A percentile compares a stretch with the other conserved stretches of the same genome.
Conservation (phyloP, 1,140 invertebrate genomes). For the Sarcophaga bullata region DNA sequence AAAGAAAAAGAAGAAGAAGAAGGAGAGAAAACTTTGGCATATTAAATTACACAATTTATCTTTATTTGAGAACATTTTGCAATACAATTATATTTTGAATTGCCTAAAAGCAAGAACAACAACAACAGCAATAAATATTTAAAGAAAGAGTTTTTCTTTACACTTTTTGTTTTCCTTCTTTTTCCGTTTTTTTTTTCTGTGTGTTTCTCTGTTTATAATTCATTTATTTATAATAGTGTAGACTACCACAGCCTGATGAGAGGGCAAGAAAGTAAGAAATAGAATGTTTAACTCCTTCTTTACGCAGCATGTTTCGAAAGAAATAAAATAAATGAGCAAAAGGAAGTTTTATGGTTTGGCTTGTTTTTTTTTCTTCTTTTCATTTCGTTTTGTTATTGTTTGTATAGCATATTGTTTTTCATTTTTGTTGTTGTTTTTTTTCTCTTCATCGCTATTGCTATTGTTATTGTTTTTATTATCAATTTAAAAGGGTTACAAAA, state of each 20-base stretch:
- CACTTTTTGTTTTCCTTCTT: background rate
- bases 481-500: slow-evolving; percentile 28
- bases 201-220: slow-evolving; percentile 14
- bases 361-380: too few relatives aligned
- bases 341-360: slow-evolving; percentile 18
- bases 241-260: background rate
- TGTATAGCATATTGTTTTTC: background rate
- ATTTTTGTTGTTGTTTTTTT: background rate
- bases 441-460: too few relatives aligned
- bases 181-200: too few relatives aligned
- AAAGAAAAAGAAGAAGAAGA: background rate
- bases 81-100: slow-evolving; percentile 40
- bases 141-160: slow-evolving; percentile 24
- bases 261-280: background rate
- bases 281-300: background rate
- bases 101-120: slow-evolving; percentile 35
- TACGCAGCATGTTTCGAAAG: background rate
- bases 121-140: background rate
- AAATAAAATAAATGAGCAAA: slow-evolving; percentile 26
- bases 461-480: background rate
- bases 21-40: slow-evolving; percentile 30
- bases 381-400: background rate
- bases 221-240: slow-evolving; percentile 18
- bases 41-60: slow-evolving; percentile 41
- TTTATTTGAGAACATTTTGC: slow-evolving; percentile 41